Conservation (phyloP, 2,113 vertebrate species). For the Gracilinanus agilis region DNA sequence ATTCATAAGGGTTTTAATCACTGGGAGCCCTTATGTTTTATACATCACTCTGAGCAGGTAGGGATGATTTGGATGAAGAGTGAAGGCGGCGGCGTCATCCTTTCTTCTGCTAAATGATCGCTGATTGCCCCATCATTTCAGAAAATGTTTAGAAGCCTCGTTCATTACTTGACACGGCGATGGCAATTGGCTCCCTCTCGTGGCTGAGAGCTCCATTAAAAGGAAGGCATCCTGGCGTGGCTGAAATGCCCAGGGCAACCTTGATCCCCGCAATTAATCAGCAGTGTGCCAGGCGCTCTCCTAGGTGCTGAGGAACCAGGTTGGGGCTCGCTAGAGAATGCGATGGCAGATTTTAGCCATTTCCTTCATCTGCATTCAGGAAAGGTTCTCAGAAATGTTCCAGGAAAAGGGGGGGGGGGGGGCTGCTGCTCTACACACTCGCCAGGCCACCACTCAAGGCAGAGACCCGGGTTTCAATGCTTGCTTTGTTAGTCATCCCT, state of each 20-base stretch:
- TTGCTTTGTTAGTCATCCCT: not conserved
- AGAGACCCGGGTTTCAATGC: not conserved
- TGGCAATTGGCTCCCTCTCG: slow-evolving; percentile 57
- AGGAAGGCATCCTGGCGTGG: not conserved
- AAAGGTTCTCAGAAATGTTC: not conserved
- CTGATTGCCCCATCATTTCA: slow-evolving; percentile 58
- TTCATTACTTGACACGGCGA: slow-evolving; percentile 16
- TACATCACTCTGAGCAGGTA: slow-evolving; percentile 61
- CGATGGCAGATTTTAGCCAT: accelerated
- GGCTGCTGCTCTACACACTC: accelerated
- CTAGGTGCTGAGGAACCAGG: not conserved
- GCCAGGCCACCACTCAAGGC: not conserved
- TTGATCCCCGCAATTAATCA: not conserved
- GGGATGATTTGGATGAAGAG: slow-evolving; percentile 66
- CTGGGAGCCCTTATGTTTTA: slow-evolving; percentile 57
- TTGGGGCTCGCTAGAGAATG: not conserved
- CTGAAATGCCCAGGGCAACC: not conserved
- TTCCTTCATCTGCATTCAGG: too few species aligned
- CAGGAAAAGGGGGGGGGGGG: too few species aligned
- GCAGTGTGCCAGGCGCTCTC: not conserved
- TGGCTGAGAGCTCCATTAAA: accelerated
- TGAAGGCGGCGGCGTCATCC: slow-evolving; percentile 58
- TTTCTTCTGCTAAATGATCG: slow-evolving; percentile 69
- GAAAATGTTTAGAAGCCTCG: slow-evolving; percentile 33
- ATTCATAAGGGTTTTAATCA: slow-evolving; percentile 65